phyloP scores from a whole-genome alignment of 2,888 invertebrate species.

The Lordiphosa andalusiaca region DNA sequence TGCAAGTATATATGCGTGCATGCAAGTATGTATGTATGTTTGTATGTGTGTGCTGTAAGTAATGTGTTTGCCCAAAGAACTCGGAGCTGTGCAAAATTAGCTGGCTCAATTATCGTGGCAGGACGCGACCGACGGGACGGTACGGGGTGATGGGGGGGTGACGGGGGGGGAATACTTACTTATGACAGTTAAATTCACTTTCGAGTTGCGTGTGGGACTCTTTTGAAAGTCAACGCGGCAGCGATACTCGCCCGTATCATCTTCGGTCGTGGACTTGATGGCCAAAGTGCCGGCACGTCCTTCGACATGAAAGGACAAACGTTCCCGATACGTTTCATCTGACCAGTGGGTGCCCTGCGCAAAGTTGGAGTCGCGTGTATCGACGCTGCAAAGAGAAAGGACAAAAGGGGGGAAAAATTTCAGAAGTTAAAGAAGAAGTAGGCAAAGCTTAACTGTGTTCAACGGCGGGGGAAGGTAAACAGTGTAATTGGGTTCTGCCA shows the following conservation, averaged over 20 bases:
- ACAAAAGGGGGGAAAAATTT: conserved; percentile 14
- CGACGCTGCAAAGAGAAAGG: conserved; percentile 78
- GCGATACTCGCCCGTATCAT: conserved; percentile 91
- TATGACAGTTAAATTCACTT: conserved; percentile 93
- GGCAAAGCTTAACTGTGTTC: conserved; percentile 21
- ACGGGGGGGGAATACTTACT: conserved; percentile 89
- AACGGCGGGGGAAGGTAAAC: conserved; percentile 20
- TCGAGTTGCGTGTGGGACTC: conserved; percentile 92
- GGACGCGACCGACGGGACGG: neutral
- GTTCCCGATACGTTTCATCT: conserved; percentile 83
- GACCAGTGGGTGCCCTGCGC: conserved; percentile 83
- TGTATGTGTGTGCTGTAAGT: conserved; percentile 62
- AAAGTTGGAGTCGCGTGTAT: conserved; percentile 81
- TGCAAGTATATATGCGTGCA: conserved; percentile 30
- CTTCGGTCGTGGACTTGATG: conserved; percentile 86
- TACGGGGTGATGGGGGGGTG: no score
- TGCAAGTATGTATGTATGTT: conserved; percentile 6
- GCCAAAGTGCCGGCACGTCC: conserved; percentile 88
- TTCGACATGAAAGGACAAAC: conserved; percentile 88
- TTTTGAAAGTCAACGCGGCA: conserved; percentile 95
- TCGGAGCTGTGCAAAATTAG: conserved; percentile 56
- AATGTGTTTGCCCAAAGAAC: conserved; percentile 67
- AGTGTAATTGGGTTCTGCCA: conserved; percentile 61
- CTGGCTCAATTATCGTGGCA: conserved; percentile 65
- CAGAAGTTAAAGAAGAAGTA: neutral